A percentile compares a stretch with the other conserved stretches of the same genome.
Conservation (phyloP, 2,113 vertebrate genomes). For the Myrmophylax atrothorax region DNA sequence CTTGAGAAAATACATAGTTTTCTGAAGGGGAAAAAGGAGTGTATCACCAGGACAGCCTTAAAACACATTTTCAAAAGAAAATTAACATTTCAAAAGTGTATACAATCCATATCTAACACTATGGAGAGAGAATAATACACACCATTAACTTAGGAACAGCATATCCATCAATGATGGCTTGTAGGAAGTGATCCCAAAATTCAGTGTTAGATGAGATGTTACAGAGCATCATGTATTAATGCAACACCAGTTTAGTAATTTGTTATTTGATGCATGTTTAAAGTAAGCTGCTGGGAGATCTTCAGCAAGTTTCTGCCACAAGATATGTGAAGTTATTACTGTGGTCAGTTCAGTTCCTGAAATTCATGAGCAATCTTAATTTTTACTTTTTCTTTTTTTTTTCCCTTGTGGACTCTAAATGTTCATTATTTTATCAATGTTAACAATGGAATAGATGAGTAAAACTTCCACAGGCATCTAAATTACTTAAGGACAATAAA, state of each 20-base stretch:
- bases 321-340: background rate
- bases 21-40: rapidly evolving
- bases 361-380: background rate
- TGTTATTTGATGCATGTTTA: background rate
- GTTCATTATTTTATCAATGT: slow-evolving; percentile 56
- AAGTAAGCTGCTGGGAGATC: background rate
- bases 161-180: background rate
- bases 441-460: slow-evolving; percentile 39
- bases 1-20: background rate
- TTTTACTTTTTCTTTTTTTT: background rate
- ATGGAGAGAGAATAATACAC: background rate
- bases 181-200: background rate
- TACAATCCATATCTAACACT: background rate
- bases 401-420: background rate
- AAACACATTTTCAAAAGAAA: background rate
- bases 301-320: background rate
- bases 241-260: background rate
- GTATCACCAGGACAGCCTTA: background rate
- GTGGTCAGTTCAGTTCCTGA: slow-evolving; percentile 14
- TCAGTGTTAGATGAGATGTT: background rate
- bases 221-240: background rate
- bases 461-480: slow-evolving; percentile 48
- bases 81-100: background rate
- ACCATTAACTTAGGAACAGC: background rate
- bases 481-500: slow-evolving; percentile 60